Evolutionary conservation across 2,113 vertebrate genomes (phyloP).

Genomic region (Podarcis muralis): DNA sequence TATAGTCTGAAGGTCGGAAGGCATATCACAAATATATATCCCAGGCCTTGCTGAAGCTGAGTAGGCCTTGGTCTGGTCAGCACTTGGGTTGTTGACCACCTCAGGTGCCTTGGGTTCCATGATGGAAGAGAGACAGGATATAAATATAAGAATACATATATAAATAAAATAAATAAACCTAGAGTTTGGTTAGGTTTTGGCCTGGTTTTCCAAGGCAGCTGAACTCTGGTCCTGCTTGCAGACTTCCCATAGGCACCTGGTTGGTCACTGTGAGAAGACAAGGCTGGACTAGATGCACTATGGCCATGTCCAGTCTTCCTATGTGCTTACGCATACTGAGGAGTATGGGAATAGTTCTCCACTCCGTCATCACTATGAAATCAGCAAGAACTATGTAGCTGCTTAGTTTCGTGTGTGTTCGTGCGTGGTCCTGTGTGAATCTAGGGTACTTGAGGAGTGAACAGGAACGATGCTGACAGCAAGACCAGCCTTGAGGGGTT

Average conservation of each 20-base stretch:
- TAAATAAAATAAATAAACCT: background rate
- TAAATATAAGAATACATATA: no score
- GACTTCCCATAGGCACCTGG: no score
- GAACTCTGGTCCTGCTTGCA: no score
- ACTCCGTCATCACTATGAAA: background rate
- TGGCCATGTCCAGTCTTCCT: no score
- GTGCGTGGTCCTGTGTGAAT: background rate
- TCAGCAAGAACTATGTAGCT: accelerated
- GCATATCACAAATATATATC: background rate
- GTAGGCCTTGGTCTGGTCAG: no score
- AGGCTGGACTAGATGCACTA: no score
- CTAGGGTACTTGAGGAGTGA: background rate
- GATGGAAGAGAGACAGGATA: no score
- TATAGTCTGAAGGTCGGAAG: background rate
- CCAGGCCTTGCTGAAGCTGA: no score
- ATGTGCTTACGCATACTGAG: slow-evolving; percentile 21
- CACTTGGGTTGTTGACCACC: no score
- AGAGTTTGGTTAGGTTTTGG: slow-evolving; percentile 29
- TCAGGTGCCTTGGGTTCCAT: no score
- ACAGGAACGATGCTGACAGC: background rate
- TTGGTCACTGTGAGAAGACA: no score
- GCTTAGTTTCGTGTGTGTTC: accelerated
- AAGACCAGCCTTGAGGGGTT: background rate
- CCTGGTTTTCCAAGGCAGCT: no score
- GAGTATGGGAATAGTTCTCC: slow-evolving; percentile 32